Conservation (phyloP, 1,140 invertebrate species). For the Ceratosolen solmsi region DNA sequence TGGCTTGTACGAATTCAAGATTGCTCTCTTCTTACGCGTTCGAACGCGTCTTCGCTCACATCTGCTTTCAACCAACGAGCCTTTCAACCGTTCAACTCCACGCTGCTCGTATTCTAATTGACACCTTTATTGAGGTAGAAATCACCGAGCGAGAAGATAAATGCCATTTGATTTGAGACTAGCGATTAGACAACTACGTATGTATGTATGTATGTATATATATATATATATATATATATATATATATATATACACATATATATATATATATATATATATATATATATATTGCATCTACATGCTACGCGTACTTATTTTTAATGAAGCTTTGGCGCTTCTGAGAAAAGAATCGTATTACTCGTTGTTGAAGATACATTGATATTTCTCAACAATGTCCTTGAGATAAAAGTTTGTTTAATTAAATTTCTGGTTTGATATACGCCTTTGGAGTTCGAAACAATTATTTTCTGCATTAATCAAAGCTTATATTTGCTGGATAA, state of each 20-base stretch:
- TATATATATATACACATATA: background rate
- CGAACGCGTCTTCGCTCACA: background rate
- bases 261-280: background rate
- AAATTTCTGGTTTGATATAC: background rate
- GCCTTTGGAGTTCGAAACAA: background rate
- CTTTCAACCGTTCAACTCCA: background rate
- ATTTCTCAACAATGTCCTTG: background rate
- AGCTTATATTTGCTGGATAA: background rate
- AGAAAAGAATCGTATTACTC: background rate
- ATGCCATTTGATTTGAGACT: conserved; percentile 12
- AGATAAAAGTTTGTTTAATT: background rate
- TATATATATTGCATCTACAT: background rate
- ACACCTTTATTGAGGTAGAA: conserved; percentile 26
- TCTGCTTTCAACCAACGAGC: background rate
- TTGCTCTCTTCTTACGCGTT: background rate
- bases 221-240: background rate
- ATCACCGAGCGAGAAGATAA: background rate
- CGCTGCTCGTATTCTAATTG: conserved; percentile 30
- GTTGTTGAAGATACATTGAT: background rate
- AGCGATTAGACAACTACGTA: background rate
- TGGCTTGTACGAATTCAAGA: background rate
- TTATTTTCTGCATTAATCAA: background rate
- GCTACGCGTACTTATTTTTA: background rate
- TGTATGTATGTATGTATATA: background rate
- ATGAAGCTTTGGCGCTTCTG: background rate